A percentile compares a stretch with the other conserved stretches of the same genome.
These are phyloP conservation scores for Teleogryllus oceanicus DNA, from an alignment of 2,888 invertebrate genomes.

Conservation along the genomic window DNA sequence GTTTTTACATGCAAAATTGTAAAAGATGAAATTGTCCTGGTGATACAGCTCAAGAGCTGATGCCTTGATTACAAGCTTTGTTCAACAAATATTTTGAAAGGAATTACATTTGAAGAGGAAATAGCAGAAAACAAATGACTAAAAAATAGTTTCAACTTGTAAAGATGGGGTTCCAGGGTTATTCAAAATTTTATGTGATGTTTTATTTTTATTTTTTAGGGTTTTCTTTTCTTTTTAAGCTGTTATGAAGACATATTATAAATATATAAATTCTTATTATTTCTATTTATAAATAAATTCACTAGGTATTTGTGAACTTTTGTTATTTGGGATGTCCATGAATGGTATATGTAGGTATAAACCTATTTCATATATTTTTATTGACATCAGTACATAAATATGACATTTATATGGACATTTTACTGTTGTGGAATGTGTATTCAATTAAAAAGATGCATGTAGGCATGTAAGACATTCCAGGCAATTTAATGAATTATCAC, in stretches of 20 bases:
- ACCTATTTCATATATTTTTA: neutral
- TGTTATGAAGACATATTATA: neutral
- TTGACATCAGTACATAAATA: neutral
- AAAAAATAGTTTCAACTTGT: too few relatives aligned
- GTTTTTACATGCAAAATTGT: too few relatives aligned
- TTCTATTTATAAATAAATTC: neutral
- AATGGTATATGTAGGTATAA: neutral
- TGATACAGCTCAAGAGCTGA: too few relatives aligned
- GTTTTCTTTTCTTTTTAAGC: neutral
- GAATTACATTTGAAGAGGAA: too few relatives aligned
- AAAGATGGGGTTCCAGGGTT: neutral
- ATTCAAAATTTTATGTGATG: neutral
- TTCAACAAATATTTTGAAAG: too few relatives aligned
- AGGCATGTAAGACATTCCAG: neutral
- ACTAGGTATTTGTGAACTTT: neutral
- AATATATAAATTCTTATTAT: too few relatives aligned
- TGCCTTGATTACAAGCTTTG: too few relatives aligned
- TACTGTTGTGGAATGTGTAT: neutral
- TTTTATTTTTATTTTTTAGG: too few relatives aligned
- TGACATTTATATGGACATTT: conserved; percentile 18
- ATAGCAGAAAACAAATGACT: too few relatives aligned
- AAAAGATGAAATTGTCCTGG: too few relatives aligned
- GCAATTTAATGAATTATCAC: neutral
- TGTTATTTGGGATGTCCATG: neutral
- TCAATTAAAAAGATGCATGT: neutral